Evolutionary conservation across 2,888 invertebrate genomes (phyloP).

Genomic region (Ornithoptera alexandrae): DNA sequence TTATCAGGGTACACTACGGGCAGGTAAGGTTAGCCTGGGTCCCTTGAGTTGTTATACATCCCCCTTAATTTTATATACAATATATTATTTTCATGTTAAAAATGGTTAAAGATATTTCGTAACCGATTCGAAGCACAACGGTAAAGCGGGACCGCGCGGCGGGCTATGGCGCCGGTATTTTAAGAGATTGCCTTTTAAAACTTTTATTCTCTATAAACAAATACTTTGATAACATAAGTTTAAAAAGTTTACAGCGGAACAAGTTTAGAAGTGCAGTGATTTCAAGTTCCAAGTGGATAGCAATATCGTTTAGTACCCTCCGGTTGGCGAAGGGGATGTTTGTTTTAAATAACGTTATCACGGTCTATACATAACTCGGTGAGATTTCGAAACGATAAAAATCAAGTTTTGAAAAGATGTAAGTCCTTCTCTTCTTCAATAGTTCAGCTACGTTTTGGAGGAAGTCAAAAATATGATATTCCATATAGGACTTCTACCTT

Average conservation of each 20-base stretch:
- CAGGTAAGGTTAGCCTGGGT: no score
- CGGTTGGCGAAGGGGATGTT: slow-evolving; percentile 5
- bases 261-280: slow-evolving; percentile 25
- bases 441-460: no score
- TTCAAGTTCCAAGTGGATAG: slow-evolving; percentile 29
- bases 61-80: no score
- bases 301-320: slow-evolving; percentile 20
- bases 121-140: slow-evolving; percentile 1
- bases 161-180: slow-evolving; percentile 8
- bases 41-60: no score
- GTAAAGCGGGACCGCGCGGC: not conserved
- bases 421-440: no score
- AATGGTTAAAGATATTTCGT: not conserved
- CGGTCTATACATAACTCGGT: no score
- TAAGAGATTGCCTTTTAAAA: slow-evolving; percentile 26
- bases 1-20: no score
- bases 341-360: slow-evolving; percentile 13
- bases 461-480: no score
- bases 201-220: slow-evolving; percentile 25
- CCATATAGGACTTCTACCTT: no score
- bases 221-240: slow-evolving; percentile 28
- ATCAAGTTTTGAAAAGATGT: no score
- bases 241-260: slow-evolving; percentile 20
- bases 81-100: no score
- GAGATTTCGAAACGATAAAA: no score